Evolutionary conservation across 2,888 invertebrate species (phyloP), one percentile per base, ranked within the genome.

Genomic region (Patella depressa): DNA sequence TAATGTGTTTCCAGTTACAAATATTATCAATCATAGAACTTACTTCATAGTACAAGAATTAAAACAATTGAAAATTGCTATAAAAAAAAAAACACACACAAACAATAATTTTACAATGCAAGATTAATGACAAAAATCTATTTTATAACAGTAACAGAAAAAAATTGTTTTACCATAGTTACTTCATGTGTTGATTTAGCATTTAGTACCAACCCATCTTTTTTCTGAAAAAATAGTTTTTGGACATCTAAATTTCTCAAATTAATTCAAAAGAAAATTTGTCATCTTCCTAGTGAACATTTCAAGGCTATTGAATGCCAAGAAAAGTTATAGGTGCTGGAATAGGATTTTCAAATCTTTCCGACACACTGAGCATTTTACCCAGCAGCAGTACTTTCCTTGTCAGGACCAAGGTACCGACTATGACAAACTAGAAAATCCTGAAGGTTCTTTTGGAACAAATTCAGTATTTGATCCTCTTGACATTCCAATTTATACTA

Each of bases 121-220:
- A 24, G 24, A 24, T 24, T 24, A 24, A 24, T 24, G 24, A 24
- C 24, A 24, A 45, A 45, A 45, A 45, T 9, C 45, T 45, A 9
- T 9, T 9, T 7, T 45, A 9, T 45, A 0, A 9, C 7, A 45
- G 45, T 9, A 45, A 9, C 9, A 9, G 0, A 7, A 45, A 45
- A 34, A 17, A 53, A 17, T 7, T 3, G 1, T 84, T 87, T 88
- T 83, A 88, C 88, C 19, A 79, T 79, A 3, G 85, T 80, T 19
- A 87, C 79, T 29, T 85, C 85, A 81, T 85, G 85, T 1, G 89
- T 84, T 81, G 85, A 84, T 78, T 88, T 89, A 7, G 89, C 89
- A 84, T 87, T 89, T 77, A 90, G 76, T 0, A 82, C 76, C 15
- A 83, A 76, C 14, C 86, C 87, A 75, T 82, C 81, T 78, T 88